Percentiles rank a stretch among this genome's conserved stretches.
These are phyloP conservation scores for Lepeophtheirus nordmannii DNA, from an alignment of 2,888 invertebrate genomes.

Conservation along the genomic window DNA sequence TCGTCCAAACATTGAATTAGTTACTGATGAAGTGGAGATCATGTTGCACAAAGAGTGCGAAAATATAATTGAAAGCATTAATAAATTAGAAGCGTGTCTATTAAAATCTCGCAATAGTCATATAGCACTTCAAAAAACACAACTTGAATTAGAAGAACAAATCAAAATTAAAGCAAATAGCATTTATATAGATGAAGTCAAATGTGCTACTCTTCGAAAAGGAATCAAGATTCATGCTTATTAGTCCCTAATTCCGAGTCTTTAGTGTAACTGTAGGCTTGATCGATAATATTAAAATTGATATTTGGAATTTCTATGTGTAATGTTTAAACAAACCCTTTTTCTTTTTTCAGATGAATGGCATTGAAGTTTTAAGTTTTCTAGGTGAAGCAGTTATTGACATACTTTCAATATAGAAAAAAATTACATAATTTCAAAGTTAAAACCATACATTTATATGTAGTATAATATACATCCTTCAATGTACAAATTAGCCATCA, in stretches of 20 bases:
- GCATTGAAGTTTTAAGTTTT: neutral
- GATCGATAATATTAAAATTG: too few species aligned
- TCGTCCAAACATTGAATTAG: conserved; percentile 14
- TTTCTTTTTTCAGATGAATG: conserved; percentile 2
- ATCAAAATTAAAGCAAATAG: conserved; percentile 22
- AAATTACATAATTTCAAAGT: neutral
- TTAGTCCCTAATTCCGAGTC: neutral
- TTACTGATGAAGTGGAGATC: conserved; percentile 20
- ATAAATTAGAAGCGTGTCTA: conserved; percentile 11
- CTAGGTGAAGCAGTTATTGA: neutral
- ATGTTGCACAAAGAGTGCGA: conserved; percentile 8
- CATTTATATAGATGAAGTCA: conserved; percentile 24
- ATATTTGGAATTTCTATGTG: too few species aligned
- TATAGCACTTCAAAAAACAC: conserved; percentile 11
- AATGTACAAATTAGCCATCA: too few species aligned
- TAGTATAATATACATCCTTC: neutral
- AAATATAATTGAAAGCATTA: conserved; percentile 22
- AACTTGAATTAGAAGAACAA: conserved; percentile 22
- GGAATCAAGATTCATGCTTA: conserved; percentile 18
- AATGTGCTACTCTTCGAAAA: conserved; percentile 19
- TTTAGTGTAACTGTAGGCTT: too few species aligned
- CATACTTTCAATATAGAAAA: neutral
- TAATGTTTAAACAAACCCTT: too few species aligned
- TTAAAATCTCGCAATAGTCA: neutral
- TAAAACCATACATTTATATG: neutral